These are phyloP conservation scores for Gymnogyps californianus DNA, from an alignment of 2,113 vertebrate genomes.

Conservation along the genomic window DNA sequence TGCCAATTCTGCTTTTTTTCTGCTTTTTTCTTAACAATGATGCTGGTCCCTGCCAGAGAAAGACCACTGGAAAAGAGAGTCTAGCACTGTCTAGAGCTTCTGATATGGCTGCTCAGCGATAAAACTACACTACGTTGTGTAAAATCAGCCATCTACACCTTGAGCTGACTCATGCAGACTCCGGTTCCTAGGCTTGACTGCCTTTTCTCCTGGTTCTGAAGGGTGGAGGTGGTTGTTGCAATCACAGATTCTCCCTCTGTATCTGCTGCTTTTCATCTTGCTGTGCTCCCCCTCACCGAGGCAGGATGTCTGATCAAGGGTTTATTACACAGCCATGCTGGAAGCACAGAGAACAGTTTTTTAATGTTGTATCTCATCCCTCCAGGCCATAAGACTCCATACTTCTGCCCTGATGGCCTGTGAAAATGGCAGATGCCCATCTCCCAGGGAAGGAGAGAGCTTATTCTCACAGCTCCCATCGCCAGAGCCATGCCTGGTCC, in stretches of 20 bases:
- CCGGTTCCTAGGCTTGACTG: neutral
- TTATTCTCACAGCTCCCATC: neutral
- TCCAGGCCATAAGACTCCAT: neutral
- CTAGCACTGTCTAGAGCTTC: neutral
- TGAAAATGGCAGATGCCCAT: neutral
- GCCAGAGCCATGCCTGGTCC: neutral
- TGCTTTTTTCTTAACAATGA: neutral
- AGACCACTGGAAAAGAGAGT: neutral
- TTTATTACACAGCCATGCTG: neutral
- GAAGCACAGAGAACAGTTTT: neutral
- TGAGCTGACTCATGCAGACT: neutral
- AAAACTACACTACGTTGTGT: neutral
- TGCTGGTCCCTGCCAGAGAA: neutral
- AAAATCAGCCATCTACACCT: neutral
- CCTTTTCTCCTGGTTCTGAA: neutral
- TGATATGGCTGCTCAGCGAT: neutral
- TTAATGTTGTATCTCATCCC: neutral
- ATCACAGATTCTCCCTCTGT: neutral
- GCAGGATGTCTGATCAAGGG: neutral
- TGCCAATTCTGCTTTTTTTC: neutral
- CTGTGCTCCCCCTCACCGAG: neutral
- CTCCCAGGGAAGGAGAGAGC: neutral
- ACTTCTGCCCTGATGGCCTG: neutral
- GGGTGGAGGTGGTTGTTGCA: neutral
- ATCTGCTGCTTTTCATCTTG: neutral